Evolutionary conservation across 2,113 vertebrate species (phyloP), one percentile per base, ranked within the genome.

Genomic region (Semicossyphus pulcher): DNA sequence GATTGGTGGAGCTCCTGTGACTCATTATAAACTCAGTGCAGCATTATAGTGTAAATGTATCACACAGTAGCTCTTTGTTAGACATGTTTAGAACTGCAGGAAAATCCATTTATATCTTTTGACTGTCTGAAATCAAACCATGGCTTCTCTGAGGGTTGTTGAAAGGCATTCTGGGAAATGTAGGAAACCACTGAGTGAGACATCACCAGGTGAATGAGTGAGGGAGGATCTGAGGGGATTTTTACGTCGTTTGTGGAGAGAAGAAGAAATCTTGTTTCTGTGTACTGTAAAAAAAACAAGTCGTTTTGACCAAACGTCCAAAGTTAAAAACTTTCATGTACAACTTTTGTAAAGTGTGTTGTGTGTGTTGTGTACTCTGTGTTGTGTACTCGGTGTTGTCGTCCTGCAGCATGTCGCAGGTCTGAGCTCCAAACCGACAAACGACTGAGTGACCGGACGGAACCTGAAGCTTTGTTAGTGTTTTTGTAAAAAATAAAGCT

Each of bases 401-500:
- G 60, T 60, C 61, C 54, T 81, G 59, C 16, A 52, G 70, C 69
- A 68, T 80, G 77, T 62, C 32, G 58, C 65, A 65, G 72, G 71
- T 29, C 10, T 8, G 23, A 58, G 59, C 59, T 56, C 29, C 16
- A 26, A 26, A 51, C 42, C 21, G 23, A 64, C 25, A 25, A 47
- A 42, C 4, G 25, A 37, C 20, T 10, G 34, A 39, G 18, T n/a
- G 20, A 52, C 11, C 36, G n/a, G 52, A 26, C 10, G 34, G 26
- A 28, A 6, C 29, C 12, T 34, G 41, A 5, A 51, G 10, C 3
- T 41, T 58, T 56, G 61, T 65, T 23, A 23, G 6, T 6, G 1
- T 11, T 41, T 51, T 31, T 34, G 32, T 31, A 28, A 18, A 73
- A 83, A 83, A 83, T 83, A 83, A 83, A 83, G 23, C 14, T 28